Evolutionary conservation across 2,888 invertebrate species (phyloP).

Genomic region (Hipparchia semele): DNA sequence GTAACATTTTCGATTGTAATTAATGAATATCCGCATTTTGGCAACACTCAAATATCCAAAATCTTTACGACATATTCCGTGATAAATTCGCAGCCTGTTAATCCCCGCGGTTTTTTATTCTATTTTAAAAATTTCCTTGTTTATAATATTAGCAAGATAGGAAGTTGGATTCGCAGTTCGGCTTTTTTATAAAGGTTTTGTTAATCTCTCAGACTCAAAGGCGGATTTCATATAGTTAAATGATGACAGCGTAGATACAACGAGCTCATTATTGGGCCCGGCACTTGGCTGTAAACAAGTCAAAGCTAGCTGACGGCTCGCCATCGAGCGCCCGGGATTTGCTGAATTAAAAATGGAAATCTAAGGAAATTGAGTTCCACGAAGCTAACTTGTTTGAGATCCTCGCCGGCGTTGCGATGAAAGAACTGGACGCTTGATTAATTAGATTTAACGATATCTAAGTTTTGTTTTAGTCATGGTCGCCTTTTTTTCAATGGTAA

Average conservation of each 20-base stretch:
- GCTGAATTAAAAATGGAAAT: slow-evolving; percentile 47
- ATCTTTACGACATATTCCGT: too few relatives aligned
- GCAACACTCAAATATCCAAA: too few relatives aligned
- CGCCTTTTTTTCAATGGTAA: not conserved
- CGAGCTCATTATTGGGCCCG: slow-evolving; percentile 41
- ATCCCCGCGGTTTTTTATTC: too few relatives aligned
- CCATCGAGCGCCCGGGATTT: slow-evolving; percentile 39
- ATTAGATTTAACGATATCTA: slow-evolving; percentile 5
- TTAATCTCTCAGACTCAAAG: not conserved
- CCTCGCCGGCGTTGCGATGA: slow-evolving; percentile 20
- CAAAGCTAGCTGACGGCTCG: slow-evolving; percentile 37
- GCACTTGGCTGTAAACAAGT: slow-evolving; percentile 44
- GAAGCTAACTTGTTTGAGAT: slow-evolving; percentile 40
- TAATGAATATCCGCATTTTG: too few relatives aligned
- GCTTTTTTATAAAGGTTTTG: not conserved
- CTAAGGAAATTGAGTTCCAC: slow-evolving; percentile 44
- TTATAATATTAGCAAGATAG: too few relatives aligned
- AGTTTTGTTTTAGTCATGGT: not conserved
- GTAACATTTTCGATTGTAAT: too few relatives aligned
- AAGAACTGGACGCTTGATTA: slow-evolving; percentile 9
- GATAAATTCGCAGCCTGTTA: too few relatives aligned
- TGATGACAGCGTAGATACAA: slow-evolving; percentile 26
- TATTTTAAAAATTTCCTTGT: too few relatives aligned
- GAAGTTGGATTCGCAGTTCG: too few relatives aligned
- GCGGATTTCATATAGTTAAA: slow-evolving; percentile 9